phyloP scores from a whole-genome alignment of 2,113 vertebrate genomes.

The Centropus unirufus region DNA sequence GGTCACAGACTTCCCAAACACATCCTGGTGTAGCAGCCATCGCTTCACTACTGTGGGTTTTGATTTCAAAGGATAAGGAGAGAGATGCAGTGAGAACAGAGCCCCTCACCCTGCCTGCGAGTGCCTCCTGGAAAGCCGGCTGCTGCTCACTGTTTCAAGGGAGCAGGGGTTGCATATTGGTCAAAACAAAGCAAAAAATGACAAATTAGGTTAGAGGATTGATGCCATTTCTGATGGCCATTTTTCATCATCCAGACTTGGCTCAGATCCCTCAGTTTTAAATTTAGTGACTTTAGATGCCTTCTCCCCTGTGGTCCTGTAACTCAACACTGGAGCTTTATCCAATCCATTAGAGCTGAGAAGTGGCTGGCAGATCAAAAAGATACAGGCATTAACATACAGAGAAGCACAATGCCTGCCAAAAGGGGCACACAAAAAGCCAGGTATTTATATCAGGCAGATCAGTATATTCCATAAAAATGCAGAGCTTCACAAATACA shows the following conservation, averaged over 20 bases:
- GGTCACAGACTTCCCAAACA: constrained; percentile 59
- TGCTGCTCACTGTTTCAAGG: not conserved
- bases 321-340: constrained; percentile 36
- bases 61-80: constrained; percentile 26
- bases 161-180: not conserved
- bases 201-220: constrained; percentile 18
- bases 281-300: constrained; percentile 64
- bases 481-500: not conserved
- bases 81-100: not conserved
- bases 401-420: not conserved
- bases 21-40: not conserved
- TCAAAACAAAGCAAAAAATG: constrained; percentile 35
- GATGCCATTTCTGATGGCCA: constrained; percentile 26
- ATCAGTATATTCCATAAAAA: not conserved
- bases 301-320: constrained; percentile 63
- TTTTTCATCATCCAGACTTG: constrained; percentile 55
- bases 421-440: constrained; percentile 32
- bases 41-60: not conserved
- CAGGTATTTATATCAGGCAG: not conserved
- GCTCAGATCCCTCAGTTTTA: constrained; percentile 34
- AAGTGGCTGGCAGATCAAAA: constrained; percentile 28
- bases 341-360: constrained; percentile 41
- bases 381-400: not conserved
- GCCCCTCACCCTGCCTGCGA: not conserved
- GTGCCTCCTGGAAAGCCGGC: not conserved